Evolutionary conservation across 1,140 invertebrate species (phyloP).

Genomic region (Drosophila kohkoa): DNA sequence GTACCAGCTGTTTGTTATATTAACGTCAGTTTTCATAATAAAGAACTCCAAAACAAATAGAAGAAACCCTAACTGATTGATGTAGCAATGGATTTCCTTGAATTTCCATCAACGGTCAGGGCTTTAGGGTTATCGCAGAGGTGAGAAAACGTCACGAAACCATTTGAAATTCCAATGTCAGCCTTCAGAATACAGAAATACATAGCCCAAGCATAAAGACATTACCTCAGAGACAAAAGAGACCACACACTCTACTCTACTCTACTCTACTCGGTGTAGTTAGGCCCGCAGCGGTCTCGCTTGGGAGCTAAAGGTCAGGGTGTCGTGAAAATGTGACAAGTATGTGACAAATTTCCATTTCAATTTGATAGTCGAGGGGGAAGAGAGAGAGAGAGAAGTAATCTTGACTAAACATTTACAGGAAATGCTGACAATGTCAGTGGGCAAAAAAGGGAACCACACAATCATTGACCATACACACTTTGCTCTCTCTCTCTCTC

Average conservation of each 20-base stretch:
- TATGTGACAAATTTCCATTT: conserved; percentile 41
- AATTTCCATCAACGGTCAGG: neutral
- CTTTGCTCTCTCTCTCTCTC: neutral
- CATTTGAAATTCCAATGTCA: conserved; percentile 50
- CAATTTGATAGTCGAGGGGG: neutral
- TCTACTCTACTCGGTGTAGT: too few relatives aligned
- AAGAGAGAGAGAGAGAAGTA: neutral
- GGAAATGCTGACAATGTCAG: conserved; percentile 27
- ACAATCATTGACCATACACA: conserved; percentile 36
- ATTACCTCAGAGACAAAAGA: conserved; percentile 1
- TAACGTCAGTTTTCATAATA: too few relatives aligned
- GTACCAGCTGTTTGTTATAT: too few relatives aligned
- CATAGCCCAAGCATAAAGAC: neutral
- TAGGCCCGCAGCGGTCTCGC: too few relatives aligned
- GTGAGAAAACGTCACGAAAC: neutral
- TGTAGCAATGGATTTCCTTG: neutral
- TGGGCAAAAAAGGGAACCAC: conserved; percentile 4
- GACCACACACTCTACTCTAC: neutral
- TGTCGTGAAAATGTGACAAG: neutral
- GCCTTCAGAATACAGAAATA: conserved; percentile 3
- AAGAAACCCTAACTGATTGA: neutral
- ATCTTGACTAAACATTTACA: conserved; percentile 31
- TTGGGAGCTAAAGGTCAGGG: conserved; percentile 10
- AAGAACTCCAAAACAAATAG: too few relatives aligned
- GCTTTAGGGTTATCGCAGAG: neutral